Evolutionary conservation across 2,113 vertebrate species (phyloP).

Genomic region (Podarcis raffonei): DNA sequence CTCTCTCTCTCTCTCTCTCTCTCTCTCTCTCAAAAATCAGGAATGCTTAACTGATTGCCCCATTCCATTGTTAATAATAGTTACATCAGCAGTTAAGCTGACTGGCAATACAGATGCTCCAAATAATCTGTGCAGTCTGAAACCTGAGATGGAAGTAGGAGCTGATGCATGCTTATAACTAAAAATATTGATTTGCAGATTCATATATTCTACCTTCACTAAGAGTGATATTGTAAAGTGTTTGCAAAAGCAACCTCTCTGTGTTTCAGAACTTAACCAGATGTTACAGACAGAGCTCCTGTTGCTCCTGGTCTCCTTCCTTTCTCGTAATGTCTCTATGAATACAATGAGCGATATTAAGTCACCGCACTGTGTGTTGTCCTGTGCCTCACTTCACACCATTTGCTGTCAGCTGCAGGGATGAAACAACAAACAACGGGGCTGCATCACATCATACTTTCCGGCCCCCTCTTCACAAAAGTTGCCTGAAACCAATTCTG

Average conservation of each 20-base stretch:
- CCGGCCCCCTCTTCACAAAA: not conserved
- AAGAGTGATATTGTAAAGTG: not conserved
- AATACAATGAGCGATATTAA: too few species aligned
- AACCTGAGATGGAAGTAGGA: not conserved
- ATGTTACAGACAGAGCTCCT: too few species aligned
- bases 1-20: too few species aligned
- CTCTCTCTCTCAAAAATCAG: not conserved
- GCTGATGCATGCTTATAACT: not conserved
- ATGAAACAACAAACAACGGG: not conserved
- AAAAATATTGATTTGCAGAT: not conserved
- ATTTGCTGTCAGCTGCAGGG: not conserved
- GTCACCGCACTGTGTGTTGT: not conserved
- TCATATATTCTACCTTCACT: not conserved
- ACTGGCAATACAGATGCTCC: not conserved
- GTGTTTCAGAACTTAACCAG: too few species aligned
- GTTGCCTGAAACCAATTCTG: not conserved
- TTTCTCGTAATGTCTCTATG: too few species aligned
- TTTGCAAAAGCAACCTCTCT: not conserved
- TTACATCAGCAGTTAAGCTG: not conserved
- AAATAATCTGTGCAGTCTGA: not conserved
- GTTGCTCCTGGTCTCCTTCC: too few species aligned
- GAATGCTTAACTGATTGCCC: not conserved
- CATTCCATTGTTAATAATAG: not conserved
- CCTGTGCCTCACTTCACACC: not conserved
- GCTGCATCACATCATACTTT: not conserved